Base-by-base conservation (phyloP, 2,113 vertebrate species). In the Semicossyphus pulcher region DNA sequence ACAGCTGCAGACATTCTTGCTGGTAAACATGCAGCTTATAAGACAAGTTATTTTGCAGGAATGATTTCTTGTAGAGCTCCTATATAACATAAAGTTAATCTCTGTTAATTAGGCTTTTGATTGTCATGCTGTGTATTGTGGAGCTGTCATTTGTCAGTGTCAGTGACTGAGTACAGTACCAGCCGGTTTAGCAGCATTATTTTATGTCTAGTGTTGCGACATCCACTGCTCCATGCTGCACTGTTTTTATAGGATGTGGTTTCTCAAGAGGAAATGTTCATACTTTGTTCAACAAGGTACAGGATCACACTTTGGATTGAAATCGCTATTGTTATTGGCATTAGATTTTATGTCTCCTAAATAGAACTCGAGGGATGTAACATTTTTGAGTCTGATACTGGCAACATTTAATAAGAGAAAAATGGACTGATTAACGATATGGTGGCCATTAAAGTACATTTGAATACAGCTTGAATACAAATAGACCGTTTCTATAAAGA, bases 121-220 rank as follows among this genome's bases (percentile, higher is more conserved):
- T 63, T 62, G 23, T 23, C 7, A 29, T 15, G 61, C 3, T 45
- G 8, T 73, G 16, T 49, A n/a, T 12, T 34, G 32, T 11, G 20
- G 62, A 62, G 21, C 41, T 57, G 53, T 37, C 54, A 65, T 44
- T 60, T 53, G 25, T 82, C 34, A 52, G 25, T 41, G 32, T 45
- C 20, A 6, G 18, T 14, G 58, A 41, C 39, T 7, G 15, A 59
- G 28, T 58, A 79, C 68, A 81, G 49, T 57, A 72, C 39, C 23
- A 79, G 72, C 83, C 10, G 44, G 88, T 88, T 76, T 5, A 68
- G 49, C 83, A 42, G 31, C 84, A 91, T 85, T 57, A 32, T 70
- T 71, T 77, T 65, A 10, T 41, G 8, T 4, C 45, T 70, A 31
- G 39, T 81, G 16, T 84, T 42, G 26, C 72, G 65, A 74, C 61